These are phyloP conservation scores for Leucoraja ocellata DNA, from an alignment of 2,797 vertebrate species.

Conservation along the genomic window DNA sequence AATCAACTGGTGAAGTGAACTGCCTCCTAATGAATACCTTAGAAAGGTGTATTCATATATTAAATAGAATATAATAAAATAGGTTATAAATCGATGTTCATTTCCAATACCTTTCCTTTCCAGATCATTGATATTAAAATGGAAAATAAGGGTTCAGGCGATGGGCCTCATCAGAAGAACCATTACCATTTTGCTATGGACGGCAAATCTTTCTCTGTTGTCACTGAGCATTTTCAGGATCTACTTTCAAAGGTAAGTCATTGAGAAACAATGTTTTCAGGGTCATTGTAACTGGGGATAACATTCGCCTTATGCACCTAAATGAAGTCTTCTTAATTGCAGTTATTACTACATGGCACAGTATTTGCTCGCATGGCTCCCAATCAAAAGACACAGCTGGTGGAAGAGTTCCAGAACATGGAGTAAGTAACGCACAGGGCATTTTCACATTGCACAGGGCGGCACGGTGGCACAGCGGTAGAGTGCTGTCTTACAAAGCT, in stretches of 20 bases:
- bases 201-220: conserved; percentile 88
- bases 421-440: conserved; percentile 71
- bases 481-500: too few species aligned
- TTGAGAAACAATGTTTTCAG: neutral
- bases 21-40: neutral
- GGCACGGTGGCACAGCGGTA: too few species aligned
- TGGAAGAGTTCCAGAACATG: conserved; percentile 87
- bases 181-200: conserved; percentile 94
- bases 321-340: conserved; percentile 43
- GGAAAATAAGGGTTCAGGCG: conserved; percentile 65
- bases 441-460: neutral
- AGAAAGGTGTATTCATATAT: neutral
- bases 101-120: neutral
- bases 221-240: conserved; percentile 89
- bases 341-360: conserved; percentile 88
- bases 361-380: conserved; percentile 97
- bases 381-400: conserved; percentile 91
- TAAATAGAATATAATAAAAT: neutral
- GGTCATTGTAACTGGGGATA: neutral
- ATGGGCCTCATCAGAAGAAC: conserved; percentile 60
- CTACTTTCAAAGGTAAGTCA: conserved; percentile 82
- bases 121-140: conserved; percentile 80
- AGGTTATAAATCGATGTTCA: neutral
- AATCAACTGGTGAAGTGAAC: neutral
- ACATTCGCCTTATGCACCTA: neutral